Base-by-base conservation (phyloP, 2,888 invertebrate genomes). In the Nebria brevicollis region DNA sequence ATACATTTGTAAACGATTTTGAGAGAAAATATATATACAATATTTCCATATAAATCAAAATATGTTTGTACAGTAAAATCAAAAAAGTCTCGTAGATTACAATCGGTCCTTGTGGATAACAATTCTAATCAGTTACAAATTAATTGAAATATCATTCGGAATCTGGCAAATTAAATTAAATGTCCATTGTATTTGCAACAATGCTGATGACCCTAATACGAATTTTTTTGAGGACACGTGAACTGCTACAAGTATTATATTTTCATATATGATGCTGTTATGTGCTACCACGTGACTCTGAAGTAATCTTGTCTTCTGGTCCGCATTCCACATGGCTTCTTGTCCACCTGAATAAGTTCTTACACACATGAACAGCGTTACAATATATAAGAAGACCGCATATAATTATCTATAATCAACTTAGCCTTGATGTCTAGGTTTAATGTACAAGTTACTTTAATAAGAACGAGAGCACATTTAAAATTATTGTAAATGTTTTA, bases 311-410 rank as follows among this genome's bases (percentile, higher is more conserved):
- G 70, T 26, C 70, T 70, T 70, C 70, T 70, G 34, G 78, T 78
- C 78, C 78, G 73, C 78, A 78, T 78, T 78, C 78, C 78, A 74
- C 42, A 77, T 11, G 7, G 13, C 41, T 25, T 41, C 73, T 65
- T 64, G 78, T 73, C 73, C 78, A 78, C 78, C 78, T 78, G 73
- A 65, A 70, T 70, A 54, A 54, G 54, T 54, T 54, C 54, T 70
- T 34, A 70, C 70, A 11, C 70, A 70, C 20, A 70, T 70, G 25
- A 70, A 70, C 70, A 20, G 54, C 7, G 54, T 70, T 20, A 70
- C 26, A 54, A 54, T 54, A 54, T 54, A 54, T 54, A 54, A 54
- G 54, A 54, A 54, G 54, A 54, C 54, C 54, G 54, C 54, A 54
- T 54, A 3, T 54, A 54, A 54, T 54, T 54, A 54, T 54, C 54